Evolutionary conservation across 2,797 vertebrate genomes (phyloP), one percentile per base, ranked within the genome.

Genomic region (Scolopax rusticola): DNA sequence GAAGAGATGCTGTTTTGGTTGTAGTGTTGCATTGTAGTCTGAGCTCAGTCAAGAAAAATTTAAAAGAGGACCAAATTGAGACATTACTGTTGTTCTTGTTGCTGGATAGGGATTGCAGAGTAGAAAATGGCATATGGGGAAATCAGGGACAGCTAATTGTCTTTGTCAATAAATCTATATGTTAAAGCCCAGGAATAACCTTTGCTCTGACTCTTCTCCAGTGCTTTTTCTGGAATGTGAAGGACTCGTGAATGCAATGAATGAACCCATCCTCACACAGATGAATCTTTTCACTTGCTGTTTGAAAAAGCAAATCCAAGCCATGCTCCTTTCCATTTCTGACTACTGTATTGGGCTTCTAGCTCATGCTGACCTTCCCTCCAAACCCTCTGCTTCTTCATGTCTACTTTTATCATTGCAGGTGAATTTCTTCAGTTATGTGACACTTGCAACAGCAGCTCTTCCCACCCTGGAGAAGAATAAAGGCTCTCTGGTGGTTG

Each of bases 391-490:
- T 33, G 8, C 51, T 54, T 40, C 7, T 60, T 48, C 12, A 2
- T 64, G 27, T 68, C 67, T 68, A 5, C 9, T 63, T 28, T 65
- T 19, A n/a, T 60, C 28, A 30, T 93, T 92, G 84, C 96, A 99
- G 99, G 98, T 99, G 64, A 99, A 99, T 97, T 99, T 99, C 94
- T 96, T 99, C 84, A 99, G 99, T 94, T 99, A 99, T 9, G 81
- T 98, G 73, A 97, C 99, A 59, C 98, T 99, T 88, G 97, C 98
- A 17, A 97, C 98, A 71, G 98, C 95, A 94, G 98, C 98, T 71
- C 94, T 99, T 81, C 97, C 98, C 28, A 93, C 96, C 38, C 98
- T 99, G 60, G 98, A 98, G 40, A 89, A 98, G 89, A 99, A 93
- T 59, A 96, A 97, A 56, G 99, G 99, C 11, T 98, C 98, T 2